These are phyloP conservation scores for Chionoecetes opilio DNA, from an alignment of 1,140 invertebrate genomes.

Conservation along the genomic window DNA sequence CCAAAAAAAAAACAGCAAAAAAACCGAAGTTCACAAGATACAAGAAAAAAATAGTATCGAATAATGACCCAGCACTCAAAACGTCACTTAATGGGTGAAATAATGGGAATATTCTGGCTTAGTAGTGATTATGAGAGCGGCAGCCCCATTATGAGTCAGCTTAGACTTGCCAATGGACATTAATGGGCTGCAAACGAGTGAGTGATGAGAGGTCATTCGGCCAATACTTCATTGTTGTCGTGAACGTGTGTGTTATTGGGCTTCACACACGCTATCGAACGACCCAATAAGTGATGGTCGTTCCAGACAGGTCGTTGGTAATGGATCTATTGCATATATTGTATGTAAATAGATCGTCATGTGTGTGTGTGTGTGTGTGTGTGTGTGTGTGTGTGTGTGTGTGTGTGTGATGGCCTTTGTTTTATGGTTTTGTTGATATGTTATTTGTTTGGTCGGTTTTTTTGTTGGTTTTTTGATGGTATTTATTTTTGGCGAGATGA, in stretches of 20 bases:
- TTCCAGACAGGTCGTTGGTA: not conserved
- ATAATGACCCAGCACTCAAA: not conserved
- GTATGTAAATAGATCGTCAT: slow-evolving; percentile 20
- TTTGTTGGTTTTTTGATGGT: too few species aligned
- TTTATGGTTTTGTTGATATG: too few species aligned
- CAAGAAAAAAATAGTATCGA: not conserved
- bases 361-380: too few species aligned
- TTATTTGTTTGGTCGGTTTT: too few species aligned
- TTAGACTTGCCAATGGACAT: not conserved
- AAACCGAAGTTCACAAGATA: not conserved
- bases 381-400: too few species aligned
- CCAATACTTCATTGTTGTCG: not conserved
- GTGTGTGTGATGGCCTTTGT: too few species aligned
- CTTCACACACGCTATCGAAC: not conserved
- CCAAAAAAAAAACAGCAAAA: not conserved
- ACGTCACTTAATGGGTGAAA: not conserved
- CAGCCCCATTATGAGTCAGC: not conserved
- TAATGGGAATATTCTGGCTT: not conserved
- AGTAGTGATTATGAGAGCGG: not conserved
- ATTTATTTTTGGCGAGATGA: too few species aligned
- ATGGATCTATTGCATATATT: slow-evolving; percentile 31
- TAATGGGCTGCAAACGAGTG: not conserved
- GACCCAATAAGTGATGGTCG: not conserved
- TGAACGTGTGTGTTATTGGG: not conserved
- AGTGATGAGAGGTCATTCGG: not conserved